Evolutionary conservation across 1,140 invertebrate species (phyloP), one percentile per base, ranked within the genome.

Genomic region (Temnothorax nylanderi): DNA sequence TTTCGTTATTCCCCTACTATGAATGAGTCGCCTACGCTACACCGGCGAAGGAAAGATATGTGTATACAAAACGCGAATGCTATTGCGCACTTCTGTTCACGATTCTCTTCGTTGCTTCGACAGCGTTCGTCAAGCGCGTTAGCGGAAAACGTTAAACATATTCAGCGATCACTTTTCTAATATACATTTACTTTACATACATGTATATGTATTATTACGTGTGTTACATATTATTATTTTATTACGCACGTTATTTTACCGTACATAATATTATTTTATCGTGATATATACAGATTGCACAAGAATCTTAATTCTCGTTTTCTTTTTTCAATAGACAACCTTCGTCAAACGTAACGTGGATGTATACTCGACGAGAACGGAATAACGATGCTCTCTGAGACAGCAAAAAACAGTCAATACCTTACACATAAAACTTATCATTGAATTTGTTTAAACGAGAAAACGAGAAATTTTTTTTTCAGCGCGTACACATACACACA

Each of bases 21-120:
- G 77, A 81, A 81, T 81, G 77, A 41, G n/a, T 26, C 26, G 44
- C 80, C 41, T 10, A 51, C 62, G 34, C 47, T 13, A 4, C 2
- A 21, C 21, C 64, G 54, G 21, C n/a, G 51, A 75, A 75, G 26
- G 44, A 47, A 75, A 84, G 37, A 75, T 32, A 82, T 47, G 51
- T 4, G 18, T 58, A 58, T 72, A 32, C 51, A 56, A 58, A 58
- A 51, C 18, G 13, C 34, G 18, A 34, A 69, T 69, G n/a, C 32
- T 80, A 71, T 81, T 81, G 64, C 64, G 77, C 77, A 71, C 58
- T 77, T 81, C n/a, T 54, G 3, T n/a, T 5, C 26, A 0, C 34
- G 54, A 37, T 8, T 47, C 11, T 78, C 76, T 10, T 78, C 41
- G 16, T 77, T 47, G n/a, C 41, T 78, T 49, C 76, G 41, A 10